phyloP scores from a whole-genome alignment of 2,797 vertebrate species.

The Chrosomus eos region DNA sequence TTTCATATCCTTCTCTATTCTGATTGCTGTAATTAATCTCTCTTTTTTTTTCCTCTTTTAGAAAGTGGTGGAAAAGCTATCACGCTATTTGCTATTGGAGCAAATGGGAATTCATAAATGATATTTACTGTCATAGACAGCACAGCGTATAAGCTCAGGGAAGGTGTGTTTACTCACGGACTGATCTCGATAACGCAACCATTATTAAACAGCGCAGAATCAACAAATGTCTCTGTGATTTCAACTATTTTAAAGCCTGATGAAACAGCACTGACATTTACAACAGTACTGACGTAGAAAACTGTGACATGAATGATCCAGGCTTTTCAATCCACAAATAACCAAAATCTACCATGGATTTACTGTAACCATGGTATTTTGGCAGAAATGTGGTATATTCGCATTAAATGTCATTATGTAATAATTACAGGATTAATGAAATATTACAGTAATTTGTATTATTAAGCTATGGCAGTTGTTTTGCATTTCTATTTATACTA shows the following conservation, averaged over 20 bases:
- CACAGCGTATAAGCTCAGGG: too few relatives aligned
- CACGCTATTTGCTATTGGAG: too few relatives aligned
- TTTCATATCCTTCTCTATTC: background rate
- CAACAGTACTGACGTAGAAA: background rate
- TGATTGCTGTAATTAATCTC: background rate
- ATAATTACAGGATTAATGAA: background rate
- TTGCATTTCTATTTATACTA: background rate
- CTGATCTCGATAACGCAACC: background rate
- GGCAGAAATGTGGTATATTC: too few relatives aligned
- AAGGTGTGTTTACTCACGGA: background rate
- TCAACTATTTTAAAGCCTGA: background rate
- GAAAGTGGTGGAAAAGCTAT: too few relatives aligned
- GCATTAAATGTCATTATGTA: background rate
- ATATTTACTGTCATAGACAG: too few relatives aligned
- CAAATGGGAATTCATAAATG: too few relatives aligned
- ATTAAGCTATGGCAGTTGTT: background rate
- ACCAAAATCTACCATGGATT: background rate
- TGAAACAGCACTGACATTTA: background rate
- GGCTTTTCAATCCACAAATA: background rate
- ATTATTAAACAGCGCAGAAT: background rate
- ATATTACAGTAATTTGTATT: background rate
- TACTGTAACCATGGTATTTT: too few relatives aligned
- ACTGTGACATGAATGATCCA: background rate
- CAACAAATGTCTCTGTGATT: background rate
- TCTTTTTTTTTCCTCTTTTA: background rate